Evolutionary conservation across 2,797 vertebrate species (phyloP), one percentile per base, ranked within the genome.

Genomic region (Anabas testudineus): DNA sequence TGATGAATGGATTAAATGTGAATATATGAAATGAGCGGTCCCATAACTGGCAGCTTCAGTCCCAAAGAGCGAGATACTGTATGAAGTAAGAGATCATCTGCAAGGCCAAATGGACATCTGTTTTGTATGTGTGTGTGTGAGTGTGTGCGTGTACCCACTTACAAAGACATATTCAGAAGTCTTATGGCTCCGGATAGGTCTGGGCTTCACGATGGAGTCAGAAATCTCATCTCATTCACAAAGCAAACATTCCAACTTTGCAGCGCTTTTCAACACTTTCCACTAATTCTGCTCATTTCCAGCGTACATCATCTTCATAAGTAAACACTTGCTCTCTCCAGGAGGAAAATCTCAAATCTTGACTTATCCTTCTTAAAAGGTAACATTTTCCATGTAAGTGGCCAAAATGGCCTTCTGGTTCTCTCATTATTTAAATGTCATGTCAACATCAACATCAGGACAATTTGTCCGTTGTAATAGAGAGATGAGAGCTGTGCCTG

Each of bases 151-250:
- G 67, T 61, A 4, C 16, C 24, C 55, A 53, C 74, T 82, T 67
- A 91, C 86, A 89, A 90, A 87, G 88, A 89, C 80, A 86, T 68
- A 88, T 87, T 90, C 76, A 91, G 67, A 78, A 65, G 49, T 37
- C 58, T 54, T n/a, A 53, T 57, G 75, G 79, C 74, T 77, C 74
- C 34, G 2, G 46, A 87, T 79, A 83, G 47, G 57, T 78, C 80
- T 74, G 68, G 59, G 74, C 77, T 84, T 76, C 77, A 22, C 37
- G 78, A 86, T 73, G 85, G 80, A 89, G 76, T 79, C 83, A 83
- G 76, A 87, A 79, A 89, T 88, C 82, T 88, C 82, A 88, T 89
- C 84, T 82, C 62, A 80, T 89, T 87, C 85, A 87, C 72, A 87
- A 88, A 88, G 70, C 72, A 90, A 91, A 86, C 85, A 86, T 88